phyloP scores from a whole-genome alignment of 2,797 vertebrate species.

The Hoplostethus atlanticus region DNA sequence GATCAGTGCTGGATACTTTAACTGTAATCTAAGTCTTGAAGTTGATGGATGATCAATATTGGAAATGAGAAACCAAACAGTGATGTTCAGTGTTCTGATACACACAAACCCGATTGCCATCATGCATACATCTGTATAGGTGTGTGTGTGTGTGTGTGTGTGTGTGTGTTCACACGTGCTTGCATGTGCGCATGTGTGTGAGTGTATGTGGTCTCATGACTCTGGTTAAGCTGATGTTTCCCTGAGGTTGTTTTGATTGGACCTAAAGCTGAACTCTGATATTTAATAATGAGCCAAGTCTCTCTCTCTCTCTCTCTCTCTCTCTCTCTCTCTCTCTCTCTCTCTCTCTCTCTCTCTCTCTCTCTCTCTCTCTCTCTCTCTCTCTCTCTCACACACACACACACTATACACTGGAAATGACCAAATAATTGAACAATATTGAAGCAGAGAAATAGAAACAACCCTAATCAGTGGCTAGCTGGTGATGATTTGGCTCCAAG shows the following conservation, averaged over 20 bases:
- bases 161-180: slow-evolving; percentile 14
- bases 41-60: not conserved
- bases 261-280: slow-evolving; percentile 78
- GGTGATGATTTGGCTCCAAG: slow-evolving; percentile 52
- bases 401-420: slow-evolving; percentile 1
- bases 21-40: not conserved
- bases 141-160: not conserved
- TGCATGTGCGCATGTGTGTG: slow-evolving; percentile 16
- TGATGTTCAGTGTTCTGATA: not conserved
- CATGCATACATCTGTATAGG: not conserved
- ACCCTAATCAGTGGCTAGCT: slow-evolving; percentile 51
- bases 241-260: slow-evolving; percentile 71
- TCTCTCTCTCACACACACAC: slow-evolving; percentile 10
- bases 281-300: slow-evolving; percentile 75
- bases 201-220: slow-evolving; percentile 68
- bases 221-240: slow-evolving; percentile 71
- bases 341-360: not conserved
- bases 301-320: not conserved
- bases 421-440: slow-evolving; percentile 36
- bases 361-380: slow-evolving; percentile 20
- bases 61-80: not conserved
- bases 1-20: not conserved
- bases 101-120: slow-evolving; percentile 16
- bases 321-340: slow-evolving; percentile 21
- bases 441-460: slow-evolving; percentile 56